Conservation (phyloP, 2,797 vertebrate species). For the Trachurus trachurus region DNA sequence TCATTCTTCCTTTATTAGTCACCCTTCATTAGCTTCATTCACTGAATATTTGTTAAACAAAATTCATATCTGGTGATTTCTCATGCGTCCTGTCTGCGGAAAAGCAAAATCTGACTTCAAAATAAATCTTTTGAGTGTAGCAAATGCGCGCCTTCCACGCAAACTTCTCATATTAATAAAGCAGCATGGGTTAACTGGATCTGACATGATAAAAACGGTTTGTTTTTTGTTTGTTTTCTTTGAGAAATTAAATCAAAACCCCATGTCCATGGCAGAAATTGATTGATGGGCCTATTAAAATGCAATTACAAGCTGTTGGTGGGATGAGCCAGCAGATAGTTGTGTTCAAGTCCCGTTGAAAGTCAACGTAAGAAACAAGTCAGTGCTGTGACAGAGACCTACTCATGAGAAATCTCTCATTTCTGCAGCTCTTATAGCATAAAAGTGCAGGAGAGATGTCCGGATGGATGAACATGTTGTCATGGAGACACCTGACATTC, state of each 20-base stretch:
- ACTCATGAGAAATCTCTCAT: not conserved
- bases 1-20: conserved; percentile 45
- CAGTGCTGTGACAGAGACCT: conserved; percentile 14
- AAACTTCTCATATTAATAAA: conserved; percentile 68
- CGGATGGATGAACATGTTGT: not conserved
- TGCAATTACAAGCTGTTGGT: conserved; percentile 86
- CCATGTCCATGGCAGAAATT: conserved; percentile 76
- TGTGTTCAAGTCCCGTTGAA: conserved; percentile 62
- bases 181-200: conserved; percentile 80
- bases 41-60: conserved; percentile 42
- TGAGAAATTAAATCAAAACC: conserved; percentile 81
- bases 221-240: conserved; percentile 57
- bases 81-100: conserved; percentile 1
- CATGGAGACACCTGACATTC: not conserved
- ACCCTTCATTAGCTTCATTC: conserved; percentile 48
- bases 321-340: conserved; percentile 62
- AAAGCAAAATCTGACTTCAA: conserved; percentile 1
- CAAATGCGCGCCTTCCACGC: conserved; percentile 25
- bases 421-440: not conserved
- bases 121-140: conserved; percentile 2
- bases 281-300: conserved; percentile 90
- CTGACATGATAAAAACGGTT: conserved; percentile 80
- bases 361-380: conserved; percentile 66
- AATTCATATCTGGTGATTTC: conserved; percentile 41
- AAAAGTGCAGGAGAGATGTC: not conserved